phyloP scores from a whole-genome alignment of 30 jellyfish, hydroid and myxozoan species.

The Aurelia sp. region DNA sequence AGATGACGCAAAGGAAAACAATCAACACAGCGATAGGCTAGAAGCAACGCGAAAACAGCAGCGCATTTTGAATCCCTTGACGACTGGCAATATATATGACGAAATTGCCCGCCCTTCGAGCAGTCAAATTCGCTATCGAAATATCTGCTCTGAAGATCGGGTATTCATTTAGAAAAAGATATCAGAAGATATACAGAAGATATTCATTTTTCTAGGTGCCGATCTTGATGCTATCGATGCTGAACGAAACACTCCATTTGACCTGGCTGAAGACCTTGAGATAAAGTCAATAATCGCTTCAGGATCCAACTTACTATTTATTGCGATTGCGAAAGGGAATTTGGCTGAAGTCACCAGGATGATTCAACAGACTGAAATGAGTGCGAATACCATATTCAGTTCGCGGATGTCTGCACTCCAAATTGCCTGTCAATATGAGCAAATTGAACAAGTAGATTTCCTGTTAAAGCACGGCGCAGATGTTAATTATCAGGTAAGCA shows the following conservation, averaged over 20 bases:
- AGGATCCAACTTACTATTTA: constrained; percentile 51
- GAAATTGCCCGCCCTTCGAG: no score
- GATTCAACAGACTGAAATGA: constrained; percentile 23
- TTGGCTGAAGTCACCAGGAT: constrained; percentile 1
- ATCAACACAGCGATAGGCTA: no score
- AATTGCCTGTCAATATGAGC: constrained; percentile 69
- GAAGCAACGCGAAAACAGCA: no score
- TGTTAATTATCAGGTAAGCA: constrained; percentile 69
- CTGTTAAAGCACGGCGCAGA: constrained; percentile 64
- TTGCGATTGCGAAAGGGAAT: constrained; percentile 74
- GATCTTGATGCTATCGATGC: constrained; percentile 65
- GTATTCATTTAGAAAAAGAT: no score
- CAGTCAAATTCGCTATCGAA: no score
- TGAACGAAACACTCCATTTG: constrained; percentile 76
- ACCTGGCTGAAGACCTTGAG: constrained; percentile 54
- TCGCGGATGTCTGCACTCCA: constrained; percentile 76
- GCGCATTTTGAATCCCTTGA: no score
- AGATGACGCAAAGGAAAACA: no score
- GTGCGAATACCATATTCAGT: constrained; percentile 44
- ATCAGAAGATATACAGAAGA: no score
- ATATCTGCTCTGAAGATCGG: no score
- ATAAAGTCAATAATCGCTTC: constrained; percentile 74
- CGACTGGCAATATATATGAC: no score
- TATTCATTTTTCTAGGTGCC: constrained; percentile 59
- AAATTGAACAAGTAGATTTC: constrained; percentile 35